Evolutionary conservation across 2,888 invertebrate genomes (phyloP), one percentile per base, ranked within the genome.

Genomic region (Dione juno): DNA sequence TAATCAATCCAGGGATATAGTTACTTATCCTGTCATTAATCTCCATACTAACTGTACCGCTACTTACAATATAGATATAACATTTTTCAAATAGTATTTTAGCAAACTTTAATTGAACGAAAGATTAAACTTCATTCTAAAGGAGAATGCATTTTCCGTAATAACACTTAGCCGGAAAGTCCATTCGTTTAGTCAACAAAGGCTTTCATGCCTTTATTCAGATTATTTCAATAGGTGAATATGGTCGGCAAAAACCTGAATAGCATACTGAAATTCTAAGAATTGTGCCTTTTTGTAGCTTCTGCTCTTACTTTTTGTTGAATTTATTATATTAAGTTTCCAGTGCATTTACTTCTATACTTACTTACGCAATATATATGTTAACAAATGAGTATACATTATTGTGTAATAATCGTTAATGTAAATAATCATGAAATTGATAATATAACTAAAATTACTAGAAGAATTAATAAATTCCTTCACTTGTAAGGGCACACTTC

Each of bases 151-250:
- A 35, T 40, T 64, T 57, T 61, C 43, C 16, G 50, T 61, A 50
- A 61, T 41, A 61, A 61, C 61, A 52, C 61, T 67, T 61, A 58
- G 59, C 28, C 59, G 67, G 67, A 52, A 45, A 67, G 67, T 45
- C 35, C 52, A 43, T 67, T 67, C 61, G 61, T 67, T 67, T 61
- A 59, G 67, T 61, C 53, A 67, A 67, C 67, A 67, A 67, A 61
- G 52, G 41, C 61, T 61, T 67, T 52, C 43, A 19, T 21, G 54
- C 66, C 58, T 67, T 59, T 48, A 67, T 67, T 43, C 59, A 67
- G 53, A 67, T 52, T 58, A 67, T 48, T 67, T 67, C 67, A 61
- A 67, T 67, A 67, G 59, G 19, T 54, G 35, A 40, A 61, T 58
- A 61, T 43, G 35, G 67, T 67, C 52, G 40, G 43, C 41, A 45